These are phyloP conservation scores for Periophthalmodon schlosseri DNA, from an alignment of 2,113 vertebrate genomes.

Conservation along the genomic window DNA sequence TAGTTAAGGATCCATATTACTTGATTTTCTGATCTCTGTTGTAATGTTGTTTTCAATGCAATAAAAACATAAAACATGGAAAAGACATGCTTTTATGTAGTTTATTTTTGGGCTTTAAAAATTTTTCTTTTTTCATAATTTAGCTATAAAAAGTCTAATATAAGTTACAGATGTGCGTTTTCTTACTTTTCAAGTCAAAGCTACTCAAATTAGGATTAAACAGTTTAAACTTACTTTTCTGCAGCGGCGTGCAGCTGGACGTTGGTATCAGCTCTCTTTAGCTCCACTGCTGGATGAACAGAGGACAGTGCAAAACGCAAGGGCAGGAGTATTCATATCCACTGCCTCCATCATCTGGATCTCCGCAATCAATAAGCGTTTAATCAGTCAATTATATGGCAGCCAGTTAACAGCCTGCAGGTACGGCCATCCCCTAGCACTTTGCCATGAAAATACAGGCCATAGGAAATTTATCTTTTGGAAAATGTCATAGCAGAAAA, in stretches of 20 bases:
- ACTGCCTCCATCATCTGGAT: constrained; percentile 63
- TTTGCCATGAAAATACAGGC: constrained; percentile 69
- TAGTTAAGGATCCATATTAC: too few relatives aligned
- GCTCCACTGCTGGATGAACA: constrained; percentile 30
- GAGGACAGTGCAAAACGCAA: constrained; percentile 59
- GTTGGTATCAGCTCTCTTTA: constrained; percentile 22
- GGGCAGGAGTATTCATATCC: constrained; percentile 64
- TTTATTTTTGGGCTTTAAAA: too few relatives aligned
- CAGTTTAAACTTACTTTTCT: too few relatives aligned
- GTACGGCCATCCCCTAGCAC: constrained; percentile 62
- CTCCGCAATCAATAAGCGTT: constrained; percentile 79
- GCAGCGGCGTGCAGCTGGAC: constrained; percentile 10
- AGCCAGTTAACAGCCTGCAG: constrained; percentile 76
- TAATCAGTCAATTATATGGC: constrained; percentile 79
- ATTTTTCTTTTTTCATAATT: too few relatives aligned
- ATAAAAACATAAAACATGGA: too few relatives aligned
- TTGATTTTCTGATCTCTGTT: too few relatives aligned
- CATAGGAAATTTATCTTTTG: constrained; percentile 75
- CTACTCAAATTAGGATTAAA: too few relatives aligned
- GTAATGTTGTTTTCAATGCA: too few relatives aligned
- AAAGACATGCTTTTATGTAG: too few relatives aligned
- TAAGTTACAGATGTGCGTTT: too few relatives aligned
- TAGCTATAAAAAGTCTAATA: too few relatives aligned
- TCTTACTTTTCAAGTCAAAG: too few relatives aligned
- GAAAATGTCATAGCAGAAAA: constrained; percentile 75